phyloP scores from a whole-genome alignment of 2,888 invertebrate species.

The Xylota sylvarum region DNA sequence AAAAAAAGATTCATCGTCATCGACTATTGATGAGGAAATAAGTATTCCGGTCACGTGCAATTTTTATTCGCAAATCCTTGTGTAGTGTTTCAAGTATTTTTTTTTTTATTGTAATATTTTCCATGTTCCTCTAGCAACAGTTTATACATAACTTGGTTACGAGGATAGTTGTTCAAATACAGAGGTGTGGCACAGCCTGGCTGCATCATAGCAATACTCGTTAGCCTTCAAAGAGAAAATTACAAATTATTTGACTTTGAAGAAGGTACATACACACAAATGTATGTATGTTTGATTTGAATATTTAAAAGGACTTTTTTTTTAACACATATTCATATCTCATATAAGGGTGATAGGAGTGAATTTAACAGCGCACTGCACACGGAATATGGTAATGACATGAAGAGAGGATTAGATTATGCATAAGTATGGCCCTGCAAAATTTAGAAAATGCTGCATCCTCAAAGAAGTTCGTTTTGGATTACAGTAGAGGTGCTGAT shows the following conservation, averaged over 20 bases:
- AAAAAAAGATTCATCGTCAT: slow-evolving; percentile 53
- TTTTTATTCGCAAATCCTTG: slow-evolving; percentile 77
- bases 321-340: too few species aligned
- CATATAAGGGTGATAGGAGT: too few species aligned
- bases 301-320: too few species aligned
- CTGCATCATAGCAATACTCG: slow-evolving; percentile 2
- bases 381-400: too few species aligned
- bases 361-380: too few species aligned
- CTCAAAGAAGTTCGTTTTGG: too few species aligned
- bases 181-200: not conserved
- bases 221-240: not conserved
- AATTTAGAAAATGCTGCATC: too few species aligned
- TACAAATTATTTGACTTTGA: slow-evolving; percentile 9
- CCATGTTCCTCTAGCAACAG: slow-evolving; percentile 52
- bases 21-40: slow-evolving; percentile 74
- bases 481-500: too few species aligned
- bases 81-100: slow-evolving; percentile 58
- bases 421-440: too few species aligned
- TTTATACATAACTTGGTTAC: slow-evolving; percentile 53
- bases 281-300: slow-evolving; percentile 16
- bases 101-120: slow-evolving; percentile 50
- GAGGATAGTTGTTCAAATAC: slow-evolving; percentile 20
- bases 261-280: too few species aligned
- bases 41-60: slow-evolving; percentile 78
- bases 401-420: too few species aligned